Percentiles rank a stretch among this genome's conserved stretches.
Evolutionary conservation across 2,113 vertebrate genomes (phyloP).

Genomic region (Aptenodytes patagonicus): DNA sequence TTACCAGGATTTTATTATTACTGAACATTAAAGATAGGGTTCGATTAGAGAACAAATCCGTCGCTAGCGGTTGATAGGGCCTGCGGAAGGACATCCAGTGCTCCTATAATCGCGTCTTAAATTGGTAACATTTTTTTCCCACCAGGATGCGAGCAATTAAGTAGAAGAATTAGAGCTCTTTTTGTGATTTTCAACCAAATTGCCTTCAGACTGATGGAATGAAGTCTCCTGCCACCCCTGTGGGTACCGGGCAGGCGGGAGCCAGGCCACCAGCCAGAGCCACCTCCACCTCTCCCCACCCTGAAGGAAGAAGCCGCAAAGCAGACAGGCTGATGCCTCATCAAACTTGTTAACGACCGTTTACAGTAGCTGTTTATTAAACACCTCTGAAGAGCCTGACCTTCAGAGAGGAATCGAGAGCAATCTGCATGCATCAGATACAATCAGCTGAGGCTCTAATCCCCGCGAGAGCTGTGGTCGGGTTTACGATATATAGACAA

Average conservation of each 20-base stretch:
- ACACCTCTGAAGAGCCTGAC: not conserved
- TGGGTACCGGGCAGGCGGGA: not conserved
- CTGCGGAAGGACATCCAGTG: not conserved
- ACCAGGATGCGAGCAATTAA: not conserved
- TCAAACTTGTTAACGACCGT: accelerated
- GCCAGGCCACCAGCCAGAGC: not conserved
- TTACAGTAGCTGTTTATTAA: not conserved
- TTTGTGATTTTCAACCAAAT: not conserved
- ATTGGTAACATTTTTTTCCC: not conserved
- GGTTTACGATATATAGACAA: not conserved
- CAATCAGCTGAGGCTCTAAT: accelerated
- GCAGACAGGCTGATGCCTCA: not conserved
- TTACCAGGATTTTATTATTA: not conserved
- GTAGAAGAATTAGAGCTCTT: not conserved
- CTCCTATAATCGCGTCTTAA: accelerated
- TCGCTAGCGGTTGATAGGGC: too few relatives aligned
- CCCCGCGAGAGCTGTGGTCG: not conserved
- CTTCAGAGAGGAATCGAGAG: not conserved
- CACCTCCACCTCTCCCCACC: not conserved
- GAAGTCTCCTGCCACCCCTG: not conserved
- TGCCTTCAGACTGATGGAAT: not conserved
- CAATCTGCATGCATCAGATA: accelerated
- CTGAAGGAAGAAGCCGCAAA: accelerated
- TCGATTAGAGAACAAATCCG: not conserved
- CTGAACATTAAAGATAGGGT: not conserved